Evolutionary conservation across 35 echinoderm and acorn worm genomes (phyloP).

Genomic region (Eucidaris tribuloides): DNA sequence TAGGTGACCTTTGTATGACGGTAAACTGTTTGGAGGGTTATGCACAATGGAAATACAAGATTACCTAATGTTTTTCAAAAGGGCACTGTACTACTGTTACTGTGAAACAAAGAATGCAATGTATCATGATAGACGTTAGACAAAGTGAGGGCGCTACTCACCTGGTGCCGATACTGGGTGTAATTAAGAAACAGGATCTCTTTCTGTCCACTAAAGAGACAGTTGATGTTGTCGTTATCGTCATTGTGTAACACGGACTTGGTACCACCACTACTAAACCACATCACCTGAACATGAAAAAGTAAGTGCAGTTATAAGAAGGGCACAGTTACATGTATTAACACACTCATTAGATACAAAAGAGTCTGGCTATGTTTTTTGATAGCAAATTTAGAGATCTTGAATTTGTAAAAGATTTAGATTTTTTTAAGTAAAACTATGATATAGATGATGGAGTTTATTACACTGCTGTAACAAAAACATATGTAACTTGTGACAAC

Average conservation of each 20-base stretch:
- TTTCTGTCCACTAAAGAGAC: constrained; percentile 86
- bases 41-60: too few species aligned
- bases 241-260: constrained; percentile 93
- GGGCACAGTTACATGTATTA: background rate
- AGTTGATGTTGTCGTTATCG: constrained; percentile 93
- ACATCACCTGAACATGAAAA: constrained; percentile 64
- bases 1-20: background rate
- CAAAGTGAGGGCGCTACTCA: background rate
- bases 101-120: background rate
- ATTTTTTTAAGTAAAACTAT: background rate
- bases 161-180: constrained; percentile 81
- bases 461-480: too few species aligned
- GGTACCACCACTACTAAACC: constrained; percentile 90
- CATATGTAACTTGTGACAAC: too few species aligned
- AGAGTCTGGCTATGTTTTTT: background rate
- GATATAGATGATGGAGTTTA: too few species aligned
- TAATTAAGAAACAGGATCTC: constrained; percentile 81
- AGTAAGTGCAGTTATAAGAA: background rate
- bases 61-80: background rate
- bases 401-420: too few species aligned
- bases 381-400: background rate
- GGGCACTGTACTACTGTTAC: background rate
- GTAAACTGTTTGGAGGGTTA: too few species aligned
- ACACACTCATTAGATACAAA: background rate
- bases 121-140: background rate